Evolutionary conservation across 2,113 vertebrate species (phyloP).

Genomic region (Hyperopisus bebe): DNA sequence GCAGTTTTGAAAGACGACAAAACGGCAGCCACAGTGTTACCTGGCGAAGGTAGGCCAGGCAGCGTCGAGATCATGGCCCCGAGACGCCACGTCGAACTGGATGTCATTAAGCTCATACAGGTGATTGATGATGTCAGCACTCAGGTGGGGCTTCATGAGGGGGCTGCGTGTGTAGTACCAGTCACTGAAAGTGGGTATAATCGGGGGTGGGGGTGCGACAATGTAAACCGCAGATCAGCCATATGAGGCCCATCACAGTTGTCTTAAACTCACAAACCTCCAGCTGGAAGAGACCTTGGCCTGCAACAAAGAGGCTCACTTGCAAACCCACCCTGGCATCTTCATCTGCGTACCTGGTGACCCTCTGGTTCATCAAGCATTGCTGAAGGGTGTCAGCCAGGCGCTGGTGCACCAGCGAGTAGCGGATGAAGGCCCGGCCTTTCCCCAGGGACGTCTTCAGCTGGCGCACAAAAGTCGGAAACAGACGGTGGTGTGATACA

Average conservation of each 20-base stretch:
- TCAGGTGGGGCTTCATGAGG: conserved; percentile 79
- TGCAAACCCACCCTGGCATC: not conserved
- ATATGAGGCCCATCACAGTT: not conserved
- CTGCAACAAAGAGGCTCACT: conserved; percentile 40
- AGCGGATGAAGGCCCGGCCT: conserved; percentile 88
- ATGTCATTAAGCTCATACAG: conserved; percentile 92
- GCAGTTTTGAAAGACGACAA: not conserved
- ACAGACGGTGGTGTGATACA: not conserved
- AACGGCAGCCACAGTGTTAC: conserved; percentile 48
- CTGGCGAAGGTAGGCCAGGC: conserved; percentile 91
- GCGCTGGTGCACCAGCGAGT: conserved; percentile 88
- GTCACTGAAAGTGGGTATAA: conserved; percentile 62
- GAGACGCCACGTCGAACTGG: conserved; percentile 79
- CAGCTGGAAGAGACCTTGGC: conserved; percentile 56
- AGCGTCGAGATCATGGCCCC: conserved; percentile 88
- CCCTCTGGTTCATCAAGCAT: conserved; percentile 85
- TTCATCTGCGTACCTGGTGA: conserved; percentile 73
- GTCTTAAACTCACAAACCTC: conserved; percentile 59
- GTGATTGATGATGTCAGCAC: conserved; percentile 79
- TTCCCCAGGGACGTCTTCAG: conserved; percentile 89
- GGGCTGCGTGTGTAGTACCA: conserved; percentile 94
- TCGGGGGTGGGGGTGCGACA: not conserved
- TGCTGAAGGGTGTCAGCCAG: conserved; percentile 91
- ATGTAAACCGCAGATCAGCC: not conserved
- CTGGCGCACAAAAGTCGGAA: conserved; percentile 47